Evolutionary conservation across 2,113 vertebrate species (phyloP), one percentile per base, ranked within the genome.

Genomic region (Catharus minimus): DNA sequence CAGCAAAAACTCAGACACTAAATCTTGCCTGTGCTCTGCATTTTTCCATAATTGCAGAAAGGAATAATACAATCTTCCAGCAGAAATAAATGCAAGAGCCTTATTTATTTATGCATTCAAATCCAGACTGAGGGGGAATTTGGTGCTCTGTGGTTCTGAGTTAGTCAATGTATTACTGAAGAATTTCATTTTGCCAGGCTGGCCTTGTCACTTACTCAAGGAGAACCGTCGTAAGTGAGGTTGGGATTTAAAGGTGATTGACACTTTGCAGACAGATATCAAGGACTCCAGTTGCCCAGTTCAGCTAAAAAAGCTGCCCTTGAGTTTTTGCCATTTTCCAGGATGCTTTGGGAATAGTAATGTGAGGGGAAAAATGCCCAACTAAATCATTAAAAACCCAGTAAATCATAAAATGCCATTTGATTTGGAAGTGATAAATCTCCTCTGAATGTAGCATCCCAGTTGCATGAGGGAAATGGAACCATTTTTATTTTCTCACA

Each of bases 1-100:
- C 82, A 21, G 44, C 27, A 65, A 91, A 81, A 82, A n/a, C n/a
- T n/a, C 30, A 76, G 71, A 84, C 94, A 49, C 71, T 77, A 71
- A 88, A 85, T 92, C 93, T 75, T 88, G 39, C 81, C 9, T 46
- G 33, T 73, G 52, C 92, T 55, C 55, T 90, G 84, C 56, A 16
- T 80, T 92, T 85, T 94, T 86, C 92, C 71, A 30, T 89, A 85
- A 93, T 84, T 82, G 69, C 89, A 79, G 81, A 92, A 83, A 64
- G 86, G 88, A 87, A 90, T 66, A 47, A 22, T 26, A 58, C 62
- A 74, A 47, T 62, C 58, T 78, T 50, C 90, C 24, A 67, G 82
- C 89, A 95, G 89, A 73, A 88, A 75, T 56, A 92, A 84, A 82
- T 82, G 74, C 75, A 66, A 71, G 62, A 84, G 30, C 46, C 33